These are phyloP conservation scores for Anarsia innoxiella DNA, from an alignment of 2,888 invertebrate genomes.

Conservation along the genomic window DNA sequence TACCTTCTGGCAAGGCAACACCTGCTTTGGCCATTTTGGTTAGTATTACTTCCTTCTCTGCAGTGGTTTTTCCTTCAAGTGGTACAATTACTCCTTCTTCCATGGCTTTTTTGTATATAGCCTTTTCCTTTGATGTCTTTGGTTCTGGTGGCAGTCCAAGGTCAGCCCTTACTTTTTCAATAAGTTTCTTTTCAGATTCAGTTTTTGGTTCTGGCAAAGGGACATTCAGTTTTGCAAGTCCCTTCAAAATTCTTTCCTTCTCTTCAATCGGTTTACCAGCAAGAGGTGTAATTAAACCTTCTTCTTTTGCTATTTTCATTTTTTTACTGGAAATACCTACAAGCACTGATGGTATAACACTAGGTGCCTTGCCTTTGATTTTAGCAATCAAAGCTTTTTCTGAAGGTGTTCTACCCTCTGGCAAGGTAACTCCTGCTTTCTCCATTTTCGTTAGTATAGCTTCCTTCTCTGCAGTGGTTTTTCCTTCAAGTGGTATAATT, in stretches of 20 bases:
- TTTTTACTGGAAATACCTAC: too few species aligned
- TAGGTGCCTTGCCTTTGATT: slow-evolving; percentile 22
- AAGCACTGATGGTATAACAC: too few species aligned
- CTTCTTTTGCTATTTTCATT: slow-evolving; percentile 14
- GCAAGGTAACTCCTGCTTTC: slow-evolving; percentile 24
- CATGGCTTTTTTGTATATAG: slow-evolving; percentile 20
- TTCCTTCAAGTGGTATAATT: slow-evolving; percentile 24
- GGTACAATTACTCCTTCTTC: slow-evolving; percentile 21
- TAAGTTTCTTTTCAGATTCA: slow-evolving; percentile 25
- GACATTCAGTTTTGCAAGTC: slow-evolving; percentile 21
- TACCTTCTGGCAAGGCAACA: slow-evolving; percentile 31
- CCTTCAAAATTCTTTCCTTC: slow-evolving; percentile 27
- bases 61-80: slow-evolving; percentile 17
- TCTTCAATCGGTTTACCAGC: slow-evolving; percentile 19
- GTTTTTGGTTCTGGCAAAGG: slow-evolving; percentile 25
- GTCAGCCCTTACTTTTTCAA: slow-evolving; percentile 21
- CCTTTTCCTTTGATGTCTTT: slow-evolving; percentile 24
- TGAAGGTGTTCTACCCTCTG: slow-evolving; percentile 26
- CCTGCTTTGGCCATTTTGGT: slow-evolving; percentile 23
- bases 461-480: slow-evolving; percentile 23
- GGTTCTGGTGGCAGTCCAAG: slow-evolving; percentile 24
- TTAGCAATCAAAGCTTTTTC: slow-evolving; percentile 27
- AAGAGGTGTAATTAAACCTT: slow-evolving; percentile 23
- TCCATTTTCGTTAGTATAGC: slow-evolving; percentile 22
- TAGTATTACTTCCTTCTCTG: slow-evolving; percentile 15